Percentiles rank a stretch among this genome's conserved stretches.
Conservation (phyloP, 2,113 vertebrate genomes). For the Mormoops blainvillei region DNA sequence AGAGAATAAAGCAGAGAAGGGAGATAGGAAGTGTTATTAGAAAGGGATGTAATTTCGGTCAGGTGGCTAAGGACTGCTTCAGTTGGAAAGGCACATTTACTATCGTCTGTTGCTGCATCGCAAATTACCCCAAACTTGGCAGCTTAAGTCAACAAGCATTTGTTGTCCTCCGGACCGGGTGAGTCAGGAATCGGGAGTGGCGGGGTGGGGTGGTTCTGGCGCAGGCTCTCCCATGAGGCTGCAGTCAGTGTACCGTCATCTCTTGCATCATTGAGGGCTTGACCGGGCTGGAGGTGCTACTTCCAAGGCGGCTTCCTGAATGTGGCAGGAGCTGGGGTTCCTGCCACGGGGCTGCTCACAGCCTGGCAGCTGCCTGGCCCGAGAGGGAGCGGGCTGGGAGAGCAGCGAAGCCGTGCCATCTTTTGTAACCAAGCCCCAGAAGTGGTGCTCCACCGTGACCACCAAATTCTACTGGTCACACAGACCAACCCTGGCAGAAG, state of each 20-base stretch:
- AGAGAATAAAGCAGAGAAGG: not conserved
- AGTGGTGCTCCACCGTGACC: not conserved
- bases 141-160: not conserved
- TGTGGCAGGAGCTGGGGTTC: not conserved
- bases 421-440: not conserved
- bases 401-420: too few species aligned
- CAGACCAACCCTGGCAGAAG: not conserved
- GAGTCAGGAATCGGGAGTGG: not conserved
- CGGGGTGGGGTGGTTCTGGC: too few species aligned
- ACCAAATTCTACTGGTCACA: not conserved
- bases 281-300: not conserved
- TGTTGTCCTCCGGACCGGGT: fast-evolving
- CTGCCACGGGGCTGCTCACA: not conserved
- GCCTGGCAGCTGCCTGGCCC: not conserved
- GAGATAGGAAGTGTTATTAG: not conserved
- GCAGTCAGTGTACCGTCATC: too few species aligned
- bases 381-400: not conserved
- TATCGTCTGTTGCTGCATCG: not conserved
- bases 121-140: not conserved
- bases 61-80: not conserved
- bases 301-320: not conserved
- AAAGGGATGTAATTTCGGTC: not conserved
- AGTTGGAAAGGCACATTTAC: not conserved
- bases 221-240: not conserved
- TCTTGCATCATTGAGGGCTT: not conserved